A percentile compares a stretch with the other conserved stretches of the same genome.
phyloP scores from a whole-genome alignment of 2,888 invertebrate genomes.

The Orthosia gothica region DNA sequence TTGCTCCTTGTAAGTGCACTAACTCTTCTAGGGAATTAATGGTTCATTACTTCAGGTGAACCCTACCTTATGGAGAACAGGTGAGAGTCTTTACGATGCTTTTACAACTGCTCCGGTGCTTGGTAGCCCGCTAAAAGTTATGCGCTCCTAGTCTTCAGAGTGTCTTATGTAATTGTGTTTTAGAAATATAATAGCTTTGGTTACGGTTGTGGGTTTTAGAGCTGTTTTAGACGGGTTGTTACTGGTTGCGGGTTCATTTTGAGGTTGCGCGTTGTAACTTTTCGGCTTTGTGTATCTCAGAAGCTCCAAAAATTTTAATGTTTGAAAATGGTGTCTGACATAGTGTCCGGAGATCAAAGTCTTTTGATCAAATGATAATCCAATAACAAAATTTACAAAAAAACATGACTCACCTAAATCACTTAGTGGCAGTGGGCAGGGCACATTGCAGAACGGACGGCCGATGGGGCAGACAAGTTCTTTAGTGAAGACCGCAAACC shows the following conservation, averaged over 20 bases:
- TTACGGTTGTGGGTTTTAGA: constrained; percentile 34
- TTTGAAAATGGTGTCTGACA: background rate
- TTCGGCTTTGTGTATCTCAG: background rate
- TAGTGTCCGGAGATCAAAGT: background rate
- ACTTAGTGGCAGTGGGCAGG: too few species aligned
- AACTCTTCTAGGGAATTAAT: constrained; percentile 67
- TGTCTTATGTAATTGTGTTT: constrained; percentile 67
- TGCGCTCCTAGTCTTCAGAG: constrained; percentile 58
- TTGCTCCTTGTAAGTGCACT: constrained; percentile 62
- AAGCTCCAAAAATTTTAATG: background rate
- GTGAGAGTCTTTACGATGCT: constrained; percentile 68
- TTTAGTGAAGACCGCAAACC: too few species aligned
- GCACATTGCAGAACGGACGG: too few species aligned
- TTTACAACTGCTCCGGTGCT: constrained; percentile 62
- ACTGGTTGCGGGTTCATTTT: constrained; percentile 14
- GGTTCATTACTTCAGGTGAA: constrained; percentile 65
- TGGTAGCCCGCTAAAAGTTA: constrained; percentile 62
- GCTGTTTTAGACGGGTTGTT: constrained; percentile 30
- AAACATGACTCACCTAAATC: too few species aligned
- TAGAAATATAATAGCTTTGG: constrained; percentile 64
- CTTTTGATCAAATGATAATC: too few species aligned
- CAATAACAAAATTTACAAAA: too few species aligned
- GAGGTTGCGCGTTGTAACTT: background rate
- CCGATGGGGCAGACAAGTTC: too few species aligned
- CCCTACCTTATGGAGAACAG: constrained; percentile 56